Percentiles rank a stretch among this genome's conserved stretches.
Evolutionary conservation across 2,888 invertebrate genomes (phyloP).

Genomic region (Hermaeophaga mercurialis): DNA sequence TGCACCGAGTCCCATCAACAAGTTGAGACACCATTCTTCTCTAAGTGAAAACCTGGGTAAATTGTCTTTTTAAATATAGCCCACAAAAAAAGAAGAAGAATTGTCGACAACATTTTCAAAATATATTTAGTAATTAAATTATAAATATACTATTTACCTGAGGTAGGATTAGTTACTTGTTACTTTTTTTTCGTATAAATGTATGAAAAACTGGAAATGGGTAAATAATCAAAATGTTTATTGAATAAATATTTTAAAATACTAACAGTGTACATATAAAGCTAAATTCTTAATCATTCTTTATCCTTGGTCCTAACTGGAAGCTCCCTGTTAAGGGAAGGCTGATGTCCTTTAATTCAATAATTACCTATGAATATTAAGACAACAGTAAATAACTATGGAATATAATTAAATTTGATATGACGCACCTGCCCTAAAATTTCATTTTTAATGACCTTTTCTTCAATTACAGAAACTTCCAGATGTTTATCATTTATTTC

Average conservation of each 20-base stretch:
- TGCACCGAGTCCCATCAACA: no score
- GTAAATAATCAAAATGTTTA: no score
- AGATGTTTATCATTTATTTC: conserved; percentile 77
- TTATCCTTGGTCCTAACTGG: conserved; percentile 24
- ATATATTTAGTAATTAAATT: no score
- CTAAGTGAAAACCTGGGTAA: no score
- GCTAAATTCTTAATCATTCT: not conserved
- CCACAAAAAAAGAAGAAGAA: no score
- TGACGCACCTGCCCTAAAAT: conserved; percentile 75
- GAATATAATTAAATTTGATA: conserved; percentile 3
- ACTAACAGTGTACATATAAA: not conserved
- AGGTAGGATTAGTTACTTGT: no score
- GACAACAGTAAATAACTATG: not conserved
- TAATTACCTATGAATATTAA: conserved; percentile 62
- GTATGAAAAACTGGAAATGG: no score
- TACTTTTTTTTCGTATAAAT: no score
- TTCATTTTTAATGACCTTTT: conserved; percentile 79
- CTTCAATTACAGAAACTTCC: conserved; percentile 86
- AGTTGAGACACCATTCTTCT: no score
- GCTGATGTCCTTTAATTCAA: conserved; percentile 70
- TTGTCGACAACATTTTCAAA: no score
- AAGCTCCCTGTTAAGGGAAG: conserved; percentile 48
- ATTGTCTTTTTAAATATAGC: no score
- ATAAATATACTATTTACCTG: no score
- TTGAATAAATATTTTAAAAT: not conserved